Evolutionary conservation across 1,140 invertebrate species (phyloP), one percentile per base, ranked within the genome.

Genomic region (Trichonephila clavata): DNA sequence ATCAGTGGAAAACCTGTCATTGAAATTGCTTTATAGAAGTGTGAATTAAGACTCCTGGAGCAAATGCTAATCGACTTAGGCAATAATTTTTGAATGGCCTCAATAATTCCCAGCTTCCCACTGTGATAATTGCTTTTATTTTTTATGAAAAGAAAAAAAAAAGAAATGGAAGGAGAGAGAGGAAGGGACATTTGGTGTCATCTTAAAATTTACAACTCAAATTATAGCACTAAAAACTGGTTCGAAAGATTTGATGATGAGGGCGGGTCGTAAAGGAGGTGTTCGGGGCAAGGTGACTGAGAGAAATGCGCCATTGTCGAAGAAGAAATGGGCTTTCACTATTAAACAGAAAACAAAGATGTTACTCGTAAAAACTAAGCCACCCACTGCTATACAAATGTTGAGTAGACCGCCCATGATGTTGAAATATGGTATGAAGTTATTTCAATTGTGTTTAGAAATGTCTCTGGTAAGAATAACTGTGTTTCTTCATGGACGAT

Each of bases 41-140:
- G 57, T 84, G 81, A 84, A 84, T 84, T 84, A 84, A 59, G 27
- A 32, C 81, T 59, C 81, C 81, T 0, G 50, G 81, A 84, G 81
- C 81, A 84, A 84, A 84, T 84, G 81, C 43, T 84, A 84, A 84
- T 84, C 81, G 81, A 84, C 81, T 84, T 84, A 18, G n/a, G 81
- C 50, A 50, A 84, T 84, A 50, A 84, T 50, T 84, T 84, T 32
- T 32, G 81, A 50, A n/a, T 43, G 81, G 50, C 81, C 81, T 84
- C 39, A 24, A 84, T 84, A 84, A 84, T 84, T 84, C 43, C 43
- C 81, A 84, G 81, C 39, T 57, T 84, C 81, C 81, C 81, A 84
- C 81, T 84, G 81, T 5, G 81, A 84, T 84, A 84, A 84, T 84
- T 84, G 81, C 81, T 14, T 10, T n/a, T 20, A 32, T 43, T 24